Evolutionary conservation across 2,797 vertebrate genomes (phyloP), one percentile per base, ranked within the genome.

Genomic region (Hirundo rustica): DNA sequence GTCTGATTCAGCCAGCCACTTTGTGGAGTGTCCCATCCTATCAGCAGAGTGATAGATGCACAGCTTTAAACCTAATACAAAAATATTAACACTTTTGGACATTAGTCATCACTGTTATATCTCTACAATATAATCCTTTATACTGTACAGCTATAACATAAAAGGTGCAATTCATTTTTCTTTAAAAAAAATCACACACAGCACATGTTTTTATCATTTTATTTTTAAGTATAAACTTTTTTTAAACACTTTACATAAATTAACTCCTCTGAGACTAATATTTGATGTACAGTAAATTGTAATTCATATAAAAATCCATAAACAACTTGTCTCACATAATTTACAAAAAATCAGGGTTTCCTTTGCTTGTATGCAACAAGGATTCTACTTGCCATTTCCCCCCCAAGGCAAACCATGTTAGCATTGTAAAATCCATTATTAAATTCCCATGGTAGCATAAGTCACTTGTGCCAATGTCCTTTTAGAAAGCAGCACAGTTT

Each of bases 231-330:
- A 98, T 98, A 98, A 98, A 98, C 97, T 97, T 99, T 99, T 99
- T 99, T 99, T 98, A 99, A 99, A 99, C 98, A 99, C 99, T 99
- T 99, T 99, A 99, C 98, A 99, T 99, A 99, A 99, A 99, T 99
- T 99, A 99, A 99, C 98, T 98, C 98, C 98, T 99, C 98, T 98
- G 98, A 99, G 99, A 99, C 99, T 99, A 98, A 98, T 99, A 99
- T 99, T 98, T 98, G 98, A 99, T 99, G 98, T 99, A 99, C 99
- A 99, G 98, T 99, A 99, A 99, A 98, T 98, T 98, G 98, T 98
- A 99, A 98, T 99, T 98, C 98, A 98, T 98, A 98, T 99, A 98
- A 98, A 98, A 98, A 98, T 98, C 98, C 98, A 99, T 98, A 98
- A 99, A 99, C 98, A 99, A 99, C 98, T 99, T 98, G 98, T 98